Conservation (phyloP, 2,113 vertebrate species). For the Nematolebias whitei region DNA sequence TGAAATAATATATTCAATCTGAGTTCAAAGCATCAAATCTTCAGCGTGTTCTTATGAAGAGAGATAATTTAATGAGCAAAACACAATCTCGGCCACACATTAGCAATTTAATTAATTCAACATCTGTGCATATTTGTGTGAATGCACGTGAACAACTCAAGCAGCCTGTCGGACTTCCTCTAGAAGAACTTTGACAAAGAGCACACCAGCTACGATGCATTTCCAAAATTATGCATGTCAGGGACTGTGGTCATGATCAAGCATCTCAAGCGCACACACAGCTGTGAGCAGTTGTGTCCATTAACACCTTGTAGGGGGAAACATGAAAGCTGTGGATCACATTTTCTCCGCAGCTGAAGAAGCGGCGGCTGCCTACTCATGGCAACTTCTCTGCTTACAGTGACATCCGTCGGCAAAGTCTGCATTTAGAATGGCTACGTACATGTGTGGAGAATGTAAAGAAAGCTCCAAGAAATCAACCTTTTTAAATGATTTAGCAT, state of each 20-base stretch:
- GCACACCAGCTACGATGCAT: constrained; percentile 33
- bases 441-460: constrained; percentile 61
- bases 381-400: constrained; percentile 60
- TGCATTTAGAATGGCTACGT: constrained; percentile 28
- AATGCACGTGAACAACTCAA: constrained; percentile 13
- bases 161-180: constrained; percentile 38
- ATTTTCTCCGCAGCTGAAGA: constrained; percentile 48
- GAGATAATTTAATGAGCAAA: not conserved
- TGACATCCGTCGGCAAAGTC: constrained; percentile 62
- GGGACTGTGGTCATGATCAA: constrained; percentile 62
- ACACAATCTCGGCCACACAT: not conserved
- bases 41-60: not conserved
- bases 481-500: constrained; percentile 57
- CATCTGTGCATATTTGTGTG: not conserved
- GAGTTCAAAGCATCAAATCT: constrained; percentile 23
- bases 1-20: not conserved
- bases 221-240: not conserved
- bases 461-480: constrained; percentile 43
- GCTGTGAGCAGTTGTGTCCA: constrained; percentile 78
- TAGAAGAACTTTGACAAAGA: constrained; percentile 52
- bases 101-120: too few species aligned
- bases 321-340: constrained; percentile 71
- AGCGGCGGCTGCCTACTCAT: constrained; percentile 12
- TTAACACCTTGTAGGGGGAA: constrained; percentile 75
- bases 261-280: constrained; percentile 69